These are phyloP conservation scores for Wiebesia pumilae DNA, from an alignment of 1,140 invertebrate species.

Conservation along the genomic window DNA sequence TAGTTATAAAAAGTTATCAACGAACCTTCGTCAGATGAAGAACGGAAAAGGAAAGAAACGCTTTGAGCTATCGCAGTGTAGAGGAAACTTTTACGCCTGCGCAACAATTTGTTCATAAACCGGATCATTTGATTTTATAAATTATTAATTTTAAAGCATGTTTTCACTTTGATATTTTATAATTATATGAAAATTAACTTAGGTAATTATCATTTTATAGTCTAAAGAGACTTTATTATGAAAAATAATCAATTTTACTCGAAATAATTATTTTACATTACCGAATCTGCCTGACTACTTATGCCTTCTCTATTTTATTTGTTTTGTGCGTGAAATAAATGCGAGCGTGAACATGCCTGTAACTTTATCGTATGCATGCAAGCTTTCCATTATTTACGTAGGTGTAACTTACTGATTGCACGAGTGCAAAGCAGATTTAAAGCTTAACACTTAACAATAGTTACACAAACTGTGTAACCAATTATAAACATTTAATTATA, in stretches of 20 bases:
- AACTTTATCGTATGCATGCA: too few relatives aligned
- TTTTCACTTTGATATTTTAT: too few relatives aligned
- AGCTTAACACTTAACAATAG: too few relatives aligned
- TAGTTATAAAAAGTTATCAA: constrained; percentile 11
- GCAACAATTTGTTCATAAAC: not conserved
- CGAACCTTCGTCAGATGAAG: constrained; percentile 39
- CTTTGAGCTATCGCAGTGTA: not conserved
- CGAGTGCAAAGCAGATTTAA: too few relatives aligned
- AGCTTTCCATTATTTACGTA: too few relatives aligned
- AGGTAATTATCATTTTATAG: not conserved
- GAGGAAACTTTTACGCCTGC: constrained; percentile 7
- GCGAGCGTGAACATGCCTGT: too few relatives aligned
- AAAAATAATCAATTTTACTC: not conserved
- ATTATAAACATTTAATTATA: too few relatives aligned
- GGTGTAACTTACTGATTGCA: too few relatives aligned
- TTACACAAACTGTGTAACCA: too few relatives aligned
- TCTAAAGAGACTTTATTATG: not conserved
- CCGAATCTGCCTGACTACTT: too few relatives aligned
- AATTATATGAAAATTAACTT: too few relatives aligned
- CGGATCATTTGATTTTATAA: not conserved
- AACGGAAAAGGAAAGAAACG: constrained; percentile 48
- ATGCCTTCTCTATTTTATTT: not conserved
- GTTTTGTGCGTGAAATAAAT: too few relatives aligned
- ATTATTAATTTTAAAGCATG: not conserved
- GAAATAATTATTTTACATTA: not conserved